Conservation (phyloP, 1,140 invertebrate species). For the Aphidius ervi region DNA sequence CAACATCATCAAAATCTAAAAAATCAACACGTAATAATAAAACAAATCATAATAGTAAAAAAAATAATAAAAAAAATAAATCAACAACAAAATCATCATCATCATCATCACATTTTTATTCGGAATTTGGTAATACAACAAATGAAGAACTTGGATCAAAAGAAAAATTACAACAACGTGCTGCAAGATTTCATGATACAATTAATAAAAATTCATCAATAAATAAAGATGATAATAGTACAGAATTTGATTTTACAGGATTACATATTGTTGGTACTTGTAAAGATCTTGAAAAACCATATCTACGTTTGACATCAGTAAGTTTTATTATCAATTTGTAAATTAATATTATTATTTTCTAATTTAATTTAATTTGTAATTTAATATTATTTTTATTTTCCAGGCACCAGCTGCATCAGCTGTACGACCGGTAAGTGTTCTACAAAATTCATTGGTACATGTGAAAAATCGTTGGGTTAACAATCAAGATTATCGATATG, state of each 20-base stretch:
- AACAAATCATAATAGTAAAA: constrained; percentile 48
- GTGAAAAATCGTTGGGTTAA: constrained; percentile 87
- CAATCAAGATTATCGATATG: constrained; percentile 90
- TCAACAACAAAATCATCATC: constrained; percentile 52
- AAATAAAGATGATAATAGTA: constrained; percentile 57
- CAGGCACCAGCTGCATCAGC: constrained; percentile 88
- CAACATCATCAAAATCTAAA: constrained; percentile 33
- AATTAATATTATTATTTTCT: constrained; percentile 17
- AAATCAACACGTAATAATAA: constrained; percentile 38
- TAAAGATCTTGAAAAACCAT: constrained; percentile 89
- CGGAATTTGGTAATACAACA: constrained; percentile 61
- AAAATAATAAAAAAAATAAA: constrained; percentile 49
- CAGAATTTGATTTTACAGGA: constrained; percentile 75
- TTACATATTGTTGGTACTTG: constrained; percentile 91
- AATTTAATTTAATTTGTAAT: background rate
- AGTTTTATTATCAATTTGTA: constrained; percentile 26
- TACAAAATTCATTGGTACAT: constrained; percentile 79
- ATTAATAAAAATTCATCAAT: constrained; percentile 35
- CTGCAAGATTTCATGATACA: constrained; percentile 72
- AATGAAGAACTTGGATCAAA: constrained; percentile 64
- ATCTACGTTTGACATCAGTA: constrained; percentile 85
- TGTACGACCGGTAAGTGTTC: constrained; percentile 82
- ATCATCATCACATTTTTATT: constrained; percentile 65
- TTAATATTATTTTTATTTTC: constrained; percentile 25
- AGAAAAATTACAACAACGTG: constrained; percentile 76